Evolutionary conservation across 2,888 invertebrate genomes (phyloP), one percentile per base, ranked within the genome.

Genomic region (Hydriomena furcata): DNA sequence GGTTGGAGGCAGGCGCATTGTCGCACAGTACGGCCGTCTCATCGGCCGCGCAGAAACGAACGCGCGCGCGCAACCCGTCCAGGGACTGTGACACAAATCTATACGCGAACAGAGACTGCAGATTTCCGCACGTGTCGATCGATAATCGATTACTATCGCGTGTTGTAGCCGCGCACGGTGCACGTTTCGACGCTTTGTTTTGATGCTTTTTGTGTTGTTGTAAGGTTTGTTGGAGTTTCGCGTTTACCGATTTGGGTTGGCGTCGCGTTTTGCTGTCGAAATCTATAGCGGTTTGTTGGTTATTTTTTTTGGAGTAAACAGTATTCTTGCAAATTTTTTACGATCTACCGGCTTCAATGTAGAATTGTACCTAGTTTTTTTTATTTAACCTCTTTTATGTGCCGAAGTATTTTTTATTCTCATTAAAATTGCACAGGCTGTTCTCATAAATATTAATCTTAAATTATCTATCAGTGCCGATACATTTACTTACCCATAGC

Each of bases 1-100:
- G 82, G 84, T 73, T 79, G 82, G 74, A 73, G 74, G 71, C 84
- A 74, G 74, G 73, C 84, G 82, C 89, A 90, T 84, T 89, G 87
- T 87, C 83, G 81, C 82, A 76, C 72, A 77, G 81, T 71, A 76
- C 83, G 76, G 87, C 84, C 72, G 72, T 75, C 84, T 80, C 74
- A 76, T 63, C 84, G 86, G 86, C 85, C 84, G 89, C 82, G 81
- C 83, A 74, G 71, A 61, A 67, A 65, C 71, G 71, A 67, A 78
- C 82, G n/a, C 17, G 85, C 82, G 76, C 81, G 79, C 82, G 82
- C 67, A 45, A 23, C 40, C 13, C 17, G 17, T 3, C 17, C 4
- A 17, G 23, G 10, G 31, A 23, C 35, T 47, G 32, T 25, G 24
- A 34, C 28, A 28, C 35, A 7, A 42, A 31, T 35, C 46, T 37